Percentiles rank a stretch among this genome's conserved stretches.
phyloP scores from a whole-genome alignment of 2,797 vertebrate genomes.

The Cossypha niveicapilla region DNA sequence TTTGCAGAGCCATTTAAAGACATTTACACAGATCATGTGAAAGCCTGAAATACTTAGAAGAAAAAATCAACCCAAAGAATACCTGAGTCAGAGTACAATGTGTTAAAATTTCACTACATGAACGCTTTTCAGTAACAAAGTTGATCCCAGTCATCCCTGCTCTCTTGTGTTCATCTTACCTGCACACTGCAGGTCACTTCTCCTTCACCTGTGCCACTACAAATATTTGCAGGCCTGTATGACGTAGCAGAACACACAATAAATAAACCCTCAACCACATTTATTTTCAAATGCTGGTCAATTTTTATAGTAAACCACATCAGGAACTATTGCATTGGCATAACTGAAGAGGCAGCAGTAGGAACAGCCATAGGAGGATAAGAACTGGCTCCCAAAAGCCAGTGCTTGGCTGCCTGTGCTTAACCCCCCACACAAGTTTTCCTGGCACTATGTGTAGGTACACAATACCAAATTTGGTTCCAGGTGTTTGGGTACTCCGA shows the following conservation, averaged over 20 bases:
- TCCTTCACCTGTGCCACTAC: background rate
- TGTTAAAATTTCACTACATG: background rate
- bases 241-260: background rate
- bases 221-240: background rate
- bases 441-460: background rate
- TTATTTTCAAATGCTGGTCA: background rate
- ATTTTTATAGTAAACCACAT: background rate
- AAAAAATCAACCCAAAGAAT: background rate
- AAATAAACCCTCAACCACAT: background rate
- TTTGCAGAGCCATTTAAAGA: background rate
- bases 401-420: background rate
- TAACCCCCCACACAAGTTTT: background rate
- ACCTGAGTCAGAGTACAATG: background rate
- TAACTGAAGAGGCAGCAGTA: background rate
- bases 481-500: background rate
- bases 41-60: background rate
- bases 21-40: background rate
- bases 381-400: background rate
- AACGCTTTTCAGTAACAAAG: background rate
- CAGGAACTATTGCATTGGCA: background rate
- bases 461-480: background rate
- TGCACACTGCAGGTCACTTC: background rate
- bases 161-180: background rate
- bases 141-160: background rate
- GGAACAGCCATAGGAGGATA: background rate